These are phyloP conservation scores for Maconellicoccus hirsutus DNA, from an alignment of 1,140 invertebrate genomes.

Conservation along the genomic window DNA sequence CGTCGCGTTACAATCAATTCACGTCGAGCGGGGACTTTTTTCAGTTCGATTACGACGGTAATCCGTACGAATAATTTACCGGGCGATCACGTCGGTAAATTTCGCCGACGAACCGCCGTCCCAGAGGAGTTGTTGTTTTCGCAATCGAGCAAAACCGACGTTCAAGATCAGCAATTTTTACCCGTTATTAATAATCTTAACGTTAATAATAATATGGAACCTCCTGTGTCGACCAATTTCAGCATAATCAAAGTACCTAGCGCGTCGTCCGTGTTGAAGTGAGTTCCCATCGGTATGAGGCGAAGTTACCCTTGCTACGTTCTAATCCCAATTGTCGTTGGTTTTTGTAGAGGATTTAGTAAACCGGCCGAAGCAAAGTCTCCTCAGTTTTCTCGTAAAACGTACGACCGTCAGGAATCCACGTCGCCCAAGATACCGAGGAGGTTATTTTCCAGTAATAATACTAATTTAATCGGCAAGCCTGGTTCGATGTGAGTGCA, in stretches of 20 bases:
- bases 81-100: background rate
- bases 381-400: conserved; percentile 26
- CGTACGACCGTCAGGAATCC: conserved; percentile 32
- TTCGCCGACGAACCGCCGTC: conserved; percentile 4
- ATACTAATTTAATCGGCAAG: conserved; percentile 27
- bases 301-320: too few relatives aligned
- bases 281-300: too few relatives aligned
- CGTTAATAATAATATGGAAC: conserved; percentile 1
- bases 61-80: background rate
- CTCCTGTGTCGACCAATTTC: background rate
- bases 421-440: conserved; percentile 31
- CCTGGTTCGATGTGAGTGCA: conserved; percentile 34
- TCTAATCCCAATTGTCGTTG: background rate
- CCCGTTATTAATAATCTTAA: conserved; percentile 10
- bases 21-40: background rate
- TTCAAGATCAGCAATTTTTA: conserved; percentile 11
- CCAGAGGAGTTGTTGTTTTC: conserved; percentile 19
- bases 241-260: conserved; percentile 21
- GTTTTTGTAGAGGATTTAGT: background rate
- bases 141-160: background rate
- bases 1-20: too few relatives aligned
- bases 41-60: background rate
- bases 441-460: conserved; percentile 27
- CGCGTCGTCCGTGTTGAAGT: conserved; percentile 15
- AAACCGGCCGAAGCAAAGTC: background rate